A percentile compares a stretch with the other conserved stretches of the same genome.
Evolutionary conservation across 2,113 vertebrate species (phyloP).

Genomic region (Dendrocopos noguchii): DNA sequence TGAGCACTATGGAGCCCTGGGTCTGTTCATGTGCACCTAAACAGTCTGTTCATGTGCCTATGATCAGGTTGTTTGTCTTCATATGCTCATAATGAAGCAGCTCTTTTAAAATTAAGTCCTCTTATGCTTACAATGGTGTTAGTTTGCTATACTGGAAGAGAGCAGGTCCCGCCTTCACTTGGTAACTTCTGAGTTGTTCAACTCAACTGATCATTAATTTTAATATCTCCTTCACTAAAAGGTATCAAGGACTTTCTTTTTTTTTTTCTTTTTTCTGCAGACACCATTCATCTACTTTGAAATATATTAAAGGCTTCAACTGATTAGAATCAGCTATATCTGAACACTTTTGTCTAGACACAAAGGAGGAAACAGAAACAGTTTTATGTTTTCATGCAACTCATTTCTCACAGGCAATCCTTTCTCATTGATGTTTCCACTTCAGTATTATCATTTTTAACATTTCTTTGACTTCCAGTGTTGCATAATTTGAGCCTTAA

Average conservation of each 20-base stretch:
- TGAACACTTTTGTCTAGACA: neutral
- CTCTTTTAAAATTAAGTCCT: neutral
- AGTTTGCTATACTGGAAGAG: constrained; percentile 24
- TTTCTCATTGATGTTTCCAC: neutral
- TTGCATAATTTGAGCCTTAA: neutral
- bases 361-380: neutral
- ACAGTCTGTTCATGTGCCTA: neutral
- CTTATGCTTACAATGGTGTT: neutral
- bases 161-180: constrained; percentile 18
- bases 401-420: neutral
- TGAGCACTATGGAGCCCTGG: neutral
- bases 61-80: neutral
- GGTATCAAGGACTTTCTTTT: constrained; percentile 24
- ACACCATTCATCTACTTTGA: constrained; percentile 53
- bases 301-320: constrained; percentile 51
- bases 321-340: constrained; percentile 51
- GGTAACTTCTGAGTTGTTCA: constrained; percentile 35
- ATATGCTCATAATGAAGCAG: neutral
- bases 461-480: neutral
- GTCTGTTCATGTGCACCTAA: neutral
- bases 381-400: neutral
- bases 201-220: constrained; percentile 50
- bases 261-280: constrained; percentile 13
- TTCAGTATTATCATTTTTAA: neutral
- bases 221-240: constrained; percentile 49